phyloP scores from a whole-genome alignment of 2,113 vertebrate genomes.

The Dromiciops gliroides region DNA sequence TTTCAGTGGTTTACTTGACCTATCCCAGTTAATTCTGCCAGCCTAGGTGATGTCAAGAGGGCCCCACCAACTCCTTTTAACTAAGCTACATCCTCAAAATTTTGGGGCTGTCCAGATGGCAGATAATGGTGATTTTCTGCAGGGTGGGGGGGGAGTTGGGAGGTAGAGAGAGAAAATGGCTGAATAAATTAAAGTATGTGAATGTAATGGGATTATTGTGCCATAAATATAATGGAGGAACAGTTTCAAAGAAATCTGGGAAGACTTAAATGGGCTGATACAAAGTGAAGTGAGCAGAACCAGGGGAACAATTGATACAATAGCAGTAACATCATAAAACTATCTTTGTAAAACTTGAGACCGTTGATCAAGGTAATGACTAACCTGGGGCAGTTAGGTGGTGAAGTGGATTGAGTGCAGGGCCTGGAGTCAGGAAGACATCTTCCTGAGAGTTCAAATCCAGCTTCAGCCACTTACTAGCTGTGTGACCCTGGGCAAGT shows the following conservation, averaged over 20 bases:
- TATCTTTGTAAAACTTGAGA: too few species aligned
- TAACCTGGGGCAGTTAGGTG: too few species aligned
- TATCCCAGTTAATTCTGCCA: neutral
- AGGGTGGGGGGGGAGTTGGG: too few species aligned
- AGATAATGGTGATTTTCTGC: neutral
- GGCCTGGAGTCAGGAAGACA: too few species aligned
- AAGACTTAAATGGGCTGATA: neutral
- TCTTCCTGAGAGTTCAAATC: too few species aligned
- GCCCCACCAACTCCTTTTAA: too few species aligned
- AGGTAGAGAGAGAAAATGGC: neutral
- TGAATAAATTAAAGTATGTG: neutral
- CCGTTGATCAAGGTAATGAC: too few species aligned
- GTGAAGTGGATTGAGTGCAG: too few species aligned
- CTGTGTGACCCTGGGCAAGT: too few species aligned
- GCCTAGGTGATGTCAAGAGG: neutral
- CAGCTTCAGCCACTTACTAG: too few species aligned
- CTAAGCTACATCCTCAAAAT: neutral
- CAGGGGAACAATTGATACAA: neutral
- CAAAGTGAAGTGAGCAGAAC: neutral
- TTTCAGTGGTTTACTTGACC: neutral
- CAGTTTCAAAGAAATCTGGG: neutral
- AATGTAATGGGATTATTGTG: neutral
- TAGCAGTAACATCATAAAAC: too few species aligned
- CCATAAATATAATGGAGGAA: neutral
- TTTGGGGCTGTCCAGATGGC: neutral